Evolutionary conservation across 2,888 invertebrate genomes (phyloP).

Genomic region (Geophilus truncorum): DNA sequence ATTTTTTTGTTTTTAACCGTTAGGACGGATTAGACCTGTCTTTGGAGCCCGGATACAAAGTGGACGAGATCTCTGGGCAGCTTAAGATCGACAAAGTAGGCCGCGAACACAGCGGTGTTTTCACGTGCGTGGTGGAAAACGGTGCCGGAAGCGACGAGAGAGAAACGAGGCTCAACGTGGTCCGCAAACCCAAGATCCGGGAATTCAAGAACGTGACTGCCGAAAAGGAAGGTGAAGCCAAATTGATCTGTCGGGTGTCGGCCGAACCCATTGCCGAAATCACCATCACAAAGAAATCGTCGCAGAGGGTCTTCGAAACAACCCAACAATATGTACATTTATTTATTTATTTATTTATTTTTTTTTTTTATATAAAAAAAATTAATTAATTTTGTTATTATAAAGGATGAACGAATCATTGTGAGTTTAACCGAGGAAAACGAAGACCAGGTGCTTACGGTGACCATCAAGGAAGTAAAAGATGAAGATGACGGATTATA

Average conservation of each 20-base stretch:
- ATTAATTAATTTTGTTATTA: neutral
- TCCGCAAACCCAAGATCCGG: slow-evolving; percentile 68
- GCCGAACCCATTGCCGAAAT: slow-evolving; percentile 35
- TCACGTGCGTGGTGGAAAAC: slow-evolving; percentile 75
- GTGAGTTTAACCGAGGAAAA: slow-evolving; percentile 36
- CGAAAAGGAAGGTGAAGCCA: slow-evolving; percentile 59
- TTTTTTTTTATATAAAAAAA: neutral
- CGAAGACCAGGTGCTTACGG: slow-evolving; percentile 46
- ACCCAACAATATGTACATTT: slow-evolving; percentile 29
- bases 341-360: neutral
- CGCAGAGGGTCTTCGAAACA: neutral
- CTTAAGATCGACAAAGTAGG: slow-evolving; percentile 68
- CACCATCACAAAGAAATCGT: slow-evolving; percentile 25
- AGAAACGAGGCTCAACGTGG: slow-evolving; percentile 49
- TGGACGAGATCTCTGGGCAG: slow-evolving; percentile 57
- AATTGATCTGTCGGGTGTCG: slow-evolving; percentile 52
- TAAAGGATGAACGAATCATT: slow-evolving; percentile 38
- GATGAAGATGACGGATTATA: slow-evolving; percentile 79
- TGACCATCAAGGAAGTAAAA: slow-evolving; percentile 59
- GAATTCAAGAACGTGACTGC: slow-evolving; percentile 69
- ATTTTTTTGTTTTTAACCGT: neutral
- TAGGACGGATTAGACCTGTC: slow-evolving; percentile 62
- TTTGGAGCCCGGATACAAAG: slow-evolving; percentile 47
- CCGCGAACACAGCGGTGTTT: slow-evolving; percentile 71
- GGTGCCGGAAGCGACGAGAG: slow-evolving; percentile 61